Conservation (phyloP, 2,888 invertebrate genomes). For the Iphiclides podalirius region DNA sequence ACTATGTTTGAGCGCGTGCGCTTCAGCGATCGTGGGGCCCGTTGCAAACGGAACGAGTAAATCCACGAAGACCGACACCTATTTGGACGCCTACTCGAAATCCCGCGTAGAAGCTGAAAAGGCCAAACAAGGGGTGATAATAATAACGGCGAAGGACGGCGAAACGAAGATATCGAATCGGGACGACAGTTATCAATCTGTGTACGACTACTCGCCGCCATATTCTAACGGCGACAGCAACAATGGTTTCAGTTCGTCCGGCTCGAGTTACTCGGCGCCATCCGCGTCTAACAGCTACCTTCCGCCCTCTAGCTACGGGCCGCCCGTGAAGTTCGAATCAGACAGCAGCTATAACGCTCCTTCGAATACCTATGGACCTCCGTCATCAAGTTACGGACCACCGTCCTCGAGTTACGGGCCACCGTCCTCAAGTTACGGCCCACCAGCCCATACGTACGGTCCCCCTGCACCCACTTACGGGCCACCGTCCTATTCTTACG, state of each 20-base stretch:
- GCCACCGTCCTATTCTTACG: conserved; percentile 59
- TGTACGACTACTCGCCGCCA: conserved; percentile 68
- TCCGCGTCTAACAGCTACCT: conserved; percentile 41
- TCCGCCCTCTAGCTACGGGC: conserved; percentile 52
- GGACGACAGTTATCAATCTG: conserved; percentile 64
- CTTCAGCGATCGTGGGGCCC: conserved; percentile 63
- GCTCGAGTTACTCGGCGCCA: conserved; percentile 39
- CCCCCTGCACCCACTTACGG: conserved; percentile 66
- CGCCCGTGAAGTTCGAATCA: conserved; percentile 53
- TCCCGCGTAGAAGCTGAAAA: conserved; percentile 73
- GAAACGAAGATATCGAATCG: conserved; percentile 71
- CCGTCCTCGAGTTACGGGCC: conserved; percentile 54
- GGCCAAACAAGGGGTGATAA: conserved; percentile 65
- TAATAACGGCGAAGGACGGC: conserved; percentile 70
- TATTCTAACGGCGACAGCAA: conserved; percentile 45
- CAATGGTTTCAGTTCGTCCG: conserved; percentile 47
- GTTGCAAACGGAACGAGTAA: conserved; percentile 52
- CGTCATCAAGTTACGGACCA: conserved; percentile 53
- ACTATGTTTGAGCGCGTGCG: conserved; percentile 51
- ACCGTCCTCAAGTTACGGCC: conserved; percentile 63
- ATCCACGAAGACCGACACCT: conserved; percentile 77
- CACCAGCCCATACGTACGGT: conserved; percentile 59
- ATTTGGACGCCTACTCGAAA: conserved; percentile 83
- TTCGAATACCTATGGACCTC: conserved; percentile 46
- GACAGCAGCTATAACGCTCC: conserved; percentile 59